A percentile compares a stretch with the other conserved stretches of the same genome.
phyloP scores from a whole-genome alignment of 2,888 invertebrate genomes.

The Chrysolina americana region DNA sequence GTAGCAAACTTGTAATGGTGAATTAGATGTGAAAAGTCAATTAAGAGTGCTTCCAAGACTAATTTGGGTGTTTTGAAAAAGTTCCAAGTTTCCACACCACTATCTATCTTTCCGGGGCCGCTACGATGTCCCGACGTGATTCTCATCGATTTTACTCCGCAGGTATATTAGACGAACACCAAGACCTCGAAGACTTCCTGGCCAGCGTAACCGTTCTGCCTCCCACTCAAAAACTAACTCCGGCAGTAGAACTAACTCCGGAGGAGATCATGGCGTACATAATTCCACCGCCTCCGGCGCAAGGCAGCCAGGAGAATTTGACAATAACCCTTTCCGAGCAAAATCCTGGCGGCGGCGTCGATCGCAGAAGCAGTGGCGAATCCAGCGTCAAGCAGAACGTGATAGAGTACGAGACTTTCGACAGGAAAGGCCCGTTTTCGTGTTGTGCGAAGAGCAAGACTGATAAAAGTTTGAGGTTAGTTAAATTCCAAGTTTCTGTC shows the following conservation, averaged over 20 bases:
- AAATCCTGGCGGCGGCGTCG: conserved; percentile 40
- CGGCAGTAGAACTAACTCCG: conserved; percentile 83
- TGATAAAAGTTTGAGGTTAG: conserved; percentile 64
- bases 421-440: conserved; percentile 80
- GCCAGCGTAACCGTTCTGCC: conserved; percentile 88
- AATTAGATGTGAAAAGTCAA: too few species aligned
- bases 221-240: conserved; percentile 82
- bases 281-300: conserved; percentile 82
- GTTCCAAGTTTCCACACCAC: too few species aligned
- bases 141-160: conserved; percentile 19
- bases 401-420: conserved; percentile 82
- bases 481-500: not conserved
- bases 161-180: conserved; percentile 68
- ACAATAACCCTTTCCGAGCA: conserved; percentile 41
- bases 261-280: conserved; percentile 90
- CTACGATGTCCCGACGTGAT: not conserved
- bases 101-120: too few species aligned
- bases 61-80: too few species aligned
- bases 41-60: too few species aligned
- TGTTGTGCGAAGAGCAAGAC: conserved; percentile 78
- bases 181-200: conserved; percentile 86
- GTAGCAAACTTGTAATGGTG: too few species aligned
- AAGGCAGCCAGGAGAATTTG: conserved; percentile 49
- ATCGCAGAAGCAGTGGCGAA: conserved; percentile 70
- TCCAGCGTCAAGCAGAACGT: conserved; percentile 68